Evolutionary conservation across 2,888 invertebrate species (phyloP), one percentile per base, ranked within the genome.

Genomic region (Zaprionus lineosus): DNA sequence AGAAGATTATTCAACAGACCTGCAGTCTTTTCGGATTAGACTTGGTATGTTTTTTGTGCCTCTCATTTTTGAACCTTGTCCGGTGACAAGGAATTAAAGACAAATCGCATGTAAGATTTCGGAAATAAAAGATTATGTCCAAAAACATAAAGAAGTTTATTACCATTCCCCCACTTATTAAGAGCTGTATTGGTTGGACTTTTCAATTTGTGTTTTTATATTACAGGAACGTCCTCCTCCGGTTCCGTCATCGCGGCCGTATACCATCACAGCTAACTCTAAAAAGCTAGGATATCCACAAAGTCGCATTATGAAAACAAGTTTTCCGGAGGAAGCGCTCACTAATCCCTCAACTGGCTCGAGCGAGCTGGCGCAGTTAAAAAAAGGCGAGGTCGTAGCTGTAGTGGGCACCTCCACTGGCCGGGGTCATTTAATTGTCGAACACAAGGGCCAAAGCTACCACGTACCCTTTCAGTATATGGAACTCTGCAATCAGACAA

Each of bases 241-340:
- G 19, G 94, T 98, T 68, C 98, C 98, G 39, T 95, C 96, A 21
- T 94, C 96, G 84, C 93, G 98, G 77, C 94, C 96, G 1, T 98
- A 98, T 91, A 97, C 97, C 3, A 96, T 98, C 57, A 92, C 95
- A 18, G 96, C 96, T 79, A 96, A 97, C 89, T 95, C 96, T 56
- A 97, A 97, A 91, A 97, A 97, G 91, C 91, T 97, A 72, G 95
- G 96, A 78, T 98, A 97, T 91, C 98, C 98, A 66, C 98, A 98
- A 91, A 95, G 94, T 75, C 93, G 98, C 87, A 92, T 95, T 56
- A 96, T 98, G 95, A 96, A 96, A 91, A 95, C 95, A 92, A 94
- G 95, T 76, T 98, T 95, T 91, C 94, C 94, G 74, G 94, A 94
- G 92, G 90, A 90, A 72, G 87, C 89, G 18, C 75, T 86, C 26